A percentile compares a stretch with the other conserved stretches of the same genome.
phyloP scores from a whole-genome alignment of 2,797 vertebrate species.

The Fundulus diaphanus region DNA sequence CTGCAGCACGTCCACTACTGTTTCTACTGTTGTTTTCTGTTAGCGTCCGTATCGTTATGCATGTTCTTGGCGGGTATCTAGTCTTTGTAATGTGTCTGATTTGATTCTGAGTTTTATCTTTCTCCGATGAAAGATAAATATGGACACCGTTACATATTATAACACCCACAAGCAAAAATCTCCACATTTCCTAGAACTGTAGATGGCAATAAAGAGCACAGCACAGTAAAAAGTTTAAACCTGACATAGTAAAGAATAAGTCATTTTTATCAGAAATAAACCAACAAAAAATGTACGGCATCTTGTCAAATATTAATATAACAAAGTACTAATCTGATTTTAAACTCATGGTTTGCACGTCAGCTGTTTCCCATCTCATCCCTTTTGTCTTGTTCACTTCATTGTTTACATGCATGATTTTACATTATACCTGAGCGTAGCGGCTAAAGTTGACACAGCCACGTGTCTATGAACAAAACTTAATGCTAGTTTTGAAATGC shows the following conservation, averaged over 20 bases:
- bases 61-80: background rate
- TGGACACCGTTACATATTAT: background rate
- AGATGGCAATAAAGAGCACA: background rate
- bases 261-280: background rate
- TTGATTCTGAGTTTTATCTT: background rate
- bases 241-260: background rate
- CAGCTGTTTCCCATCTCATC: background rate
- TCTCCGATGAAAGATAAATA: background rate
- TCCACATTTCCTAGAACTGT: background rate
- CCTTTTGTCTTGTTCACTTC: constrained; percentile 10
- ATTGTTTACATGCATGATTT: constrained; percentile 36
- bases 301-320: constrained; percentile 1
- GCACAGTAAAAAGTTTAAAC: background rate
- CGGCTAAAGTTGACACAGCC: background rate
- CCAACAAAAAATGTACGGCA: background rate
- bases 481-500: background rate
- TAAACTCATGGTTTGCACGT: background rate
- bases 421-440: background rate
- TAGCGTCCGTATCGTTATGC: background rate
- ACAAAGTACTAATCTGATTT: constrained; percentile 7
- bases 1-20: constrained; percentile 54
- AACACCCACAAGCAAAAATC: background rate
- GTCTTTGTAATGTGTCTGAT: background rate
- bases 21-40: background rate
- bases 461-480: background rate